Evolutionary conservation across 2,113 vertebrate genomes (phyloP).

Genomic region (Ivindomyrus marchei): DNA sequence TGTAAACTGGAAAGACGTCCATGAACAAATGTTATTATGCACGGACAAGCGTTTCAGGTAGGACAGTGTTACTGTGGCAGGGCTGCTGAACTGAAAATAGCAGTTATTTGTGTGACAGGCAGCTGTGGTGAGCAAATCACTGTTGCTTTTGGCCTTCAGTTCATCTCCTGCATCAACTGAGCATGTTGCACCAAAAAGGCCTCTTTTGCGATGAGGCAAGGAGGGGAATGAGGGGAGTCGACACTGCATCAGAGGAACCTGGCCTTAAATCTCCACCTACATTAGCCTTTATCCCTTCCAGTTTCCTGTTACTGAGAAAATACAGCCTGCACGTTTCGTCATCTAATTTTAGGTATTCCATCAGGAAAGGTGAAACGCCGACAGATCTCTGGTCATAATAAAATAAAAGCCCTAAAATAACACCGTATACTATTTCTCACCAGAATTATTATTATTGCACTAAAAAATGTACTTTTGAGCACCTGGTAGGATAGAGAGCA

Average conservation of each 20-base stretch:
- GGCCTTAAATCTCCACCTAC: not conserved
- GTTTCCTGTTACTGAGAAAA: not conserved
- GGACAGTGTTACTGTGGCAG: not conserved
- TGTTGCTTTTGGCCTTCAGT: not conserved
- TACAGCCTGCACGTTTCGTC: too few relatives aligned
- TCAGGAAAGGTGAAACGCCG: not conserved
- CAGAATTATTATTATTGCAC: not conserved
- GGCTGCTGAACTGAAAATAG: not conserved
- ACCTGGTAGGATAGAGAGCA: not conserved
- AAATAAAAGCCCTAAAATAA: not conserved
- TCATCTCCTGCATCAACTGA: not conserved
- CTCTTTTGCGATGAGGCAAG: not conserved
- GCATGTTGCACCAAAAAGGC: not conserved
- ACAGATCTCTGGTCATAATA: not conserved
- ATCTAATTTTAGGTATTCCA: not conserved
- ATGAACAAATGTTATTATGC: not conserved
- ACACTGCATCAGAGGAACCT: not conserved
- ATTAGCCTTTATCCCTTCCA: not conserved
- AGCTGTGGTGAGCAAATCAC: not conserved
- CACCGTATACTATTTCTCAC: not conserved
- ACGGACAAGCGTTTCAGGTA: not conserved
- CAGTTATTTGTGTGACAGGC: conserved; percentile 1
- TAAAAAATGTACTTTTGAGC: not conserved
- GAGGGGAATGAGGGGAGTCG: not conserved
- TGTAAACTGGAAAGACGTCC: not conserved